Conservation (phyloP, 2,113 vertebrate species). For the Chloroceryle aenea region DNA sequence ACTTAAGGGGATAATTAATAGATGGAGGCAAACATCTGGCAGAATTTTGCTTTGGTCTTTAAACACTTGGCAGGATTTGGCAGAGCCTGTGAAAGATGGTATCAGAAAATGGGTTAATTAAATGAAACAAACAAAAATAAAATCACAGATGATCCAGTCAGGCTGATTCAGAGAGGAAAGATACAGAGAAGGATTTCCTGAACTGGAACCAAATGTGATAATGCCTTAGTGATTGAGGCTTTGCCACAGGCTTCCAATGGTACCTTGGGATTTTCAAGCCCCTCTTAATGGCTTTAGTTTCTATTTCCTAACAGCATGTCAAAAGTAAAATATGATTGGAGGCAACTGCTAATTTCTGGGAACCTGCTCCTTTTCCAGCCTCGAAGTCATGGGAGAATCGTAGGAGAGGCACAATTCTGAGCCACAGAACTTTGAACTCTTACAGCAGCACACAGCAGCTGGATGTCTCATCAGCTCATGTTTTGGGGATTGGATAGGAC, state of each 20-base stretch:
- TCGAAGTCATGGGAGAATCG: neutral
- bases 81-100: neutral
- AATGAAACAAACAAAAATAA: neutral
- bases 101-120: neutral
- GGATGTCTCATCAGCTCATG: neutral
- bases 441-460: neutral
- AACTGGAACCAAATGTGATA: neutral
- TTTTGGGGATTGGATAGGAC: neutral
- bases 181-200: neutral
- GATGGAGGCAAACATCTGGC: neutral
- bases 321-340: neutral
- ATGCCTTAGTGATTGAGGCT: neutral
- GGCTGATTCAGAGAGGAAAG: neutral
- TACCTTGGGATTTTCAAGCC: neutral
- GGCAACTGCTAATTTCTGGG: neutral
- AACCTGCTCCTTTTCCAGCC: neutral
- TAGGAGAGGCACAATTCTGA: neutral
- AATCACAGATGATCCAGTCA: neutral
- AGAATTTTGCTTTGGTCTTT: neutral
- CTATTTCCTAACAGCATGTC: neutral
- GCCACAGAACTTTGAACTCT: neutral
- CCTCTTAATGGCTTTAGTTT: neutral
- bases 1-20: neutral
- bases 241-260: neutral
- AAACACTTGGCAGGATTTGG: neutral